Evolutionary conservation across 2,888 invertebrate genomes (phyloP).

Genomic region (Penaeus monodon): DNA sequence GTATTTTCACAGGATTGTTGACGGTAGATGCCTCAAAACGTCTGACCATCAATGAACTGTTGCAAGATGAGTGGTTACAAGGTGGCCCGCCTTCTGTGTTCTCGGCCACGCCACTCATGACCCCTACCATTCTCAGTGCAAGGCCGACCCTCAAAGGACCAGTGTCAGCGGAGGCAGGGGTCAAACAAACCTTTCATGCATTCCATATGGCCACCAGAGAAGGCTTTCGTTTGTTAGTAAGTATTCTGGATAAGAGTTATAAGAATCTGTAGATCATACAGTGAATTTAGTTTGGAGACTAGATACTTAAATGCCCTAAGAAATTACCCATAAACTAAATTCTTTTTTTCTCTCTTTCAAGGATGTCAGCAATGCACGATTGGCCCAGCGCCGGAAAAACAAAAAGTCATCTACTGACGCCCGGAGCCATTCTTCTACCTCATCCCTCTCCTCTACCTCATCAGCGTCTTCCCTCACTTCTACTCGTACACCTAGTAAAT

Average conservation of each 20-base stretch:
- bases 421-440: constrained; percentile 63
- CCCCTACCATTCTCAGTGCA: constrained; percentile 75
- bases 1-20: constrained; percentile 74
- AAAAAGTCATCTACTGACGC: constrained; percentile 62
- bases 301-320: too few species aligned
- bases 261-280: too few species aligned
- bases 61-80: constrained; percentile 79
- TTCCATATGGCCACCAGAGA: constrained; percentile 79
- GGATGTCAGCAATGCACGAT: constrained; percentile 62
- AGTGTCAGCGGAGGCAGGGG: constrained; percentile 73
- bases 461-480: constrained; percentile 61
- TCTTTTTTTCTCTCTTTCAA: constrained; percentile 5
- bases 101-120: constrained; percentile 75
- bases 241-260: neutral
- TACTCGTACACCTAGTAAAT: constrained; percentile 50
- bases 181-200: constrained; percentile 78
- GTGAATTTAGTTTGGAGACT: too few species aligned
- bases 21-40: constrained; percentile 83
- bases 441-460: constrained; percentile 62
- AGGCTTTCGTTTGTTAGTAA: constrained; percentile 78
- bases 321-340: too few species aligned
- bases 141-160: constrained; percentile 67
- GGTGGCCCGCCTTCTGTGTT: constrained; percentile 69
- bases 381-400: constrained; percentile 63
- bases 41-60: constrained; percentile 78